phyloP scores from a whole-genome alignment of 2,797 vertebrate species.

The Lutjanus campechanus region DNA sequence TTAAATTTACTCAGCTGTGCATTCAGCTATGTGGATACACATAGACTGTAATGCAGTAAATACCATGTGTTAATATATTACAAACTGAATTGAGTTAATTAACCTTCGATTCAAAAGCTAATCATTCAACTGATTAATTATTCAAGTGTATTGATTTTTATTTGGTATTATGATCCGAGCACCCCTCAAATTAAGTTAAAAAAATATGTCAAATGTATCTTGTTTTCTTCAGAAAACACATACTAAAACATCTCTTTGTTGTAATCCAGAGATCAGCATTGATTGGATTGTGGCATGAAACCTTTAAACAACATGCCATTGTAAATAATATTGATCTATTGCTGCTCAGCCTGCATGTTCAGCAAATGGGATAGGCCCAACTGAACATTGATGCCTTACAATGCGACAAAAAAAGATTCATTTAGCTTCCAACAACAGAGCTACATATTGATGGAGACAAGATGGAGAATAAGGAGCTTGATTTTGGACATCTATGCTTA shows the following conservation, averaged over 20 bases:
- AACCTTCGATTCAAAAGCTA: neutral
- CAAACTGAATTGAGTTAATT: neutral
- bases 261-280: neutral
- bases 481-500: neutral
- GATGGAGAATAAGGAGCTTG: neutral
- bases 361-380: neutral
- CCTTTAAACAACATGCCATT: neutral
- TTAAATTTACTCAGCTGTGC: too few species aligned
- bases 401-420: neutral
- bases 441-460: neutral
- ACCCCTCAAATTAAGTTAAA: neutral
- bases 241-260: too few species aligned
- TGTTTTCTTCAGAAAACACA: too few species aligned
- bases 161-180: neutral
- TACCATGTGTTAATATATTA: neutral
- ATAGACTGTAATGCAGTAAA: neutral
- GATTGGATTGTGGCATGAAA: neutral
- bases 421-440: neutral
- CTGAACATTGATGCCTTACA: neutral
- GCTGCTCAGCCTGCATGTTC: neutral
- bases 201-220: neutral
- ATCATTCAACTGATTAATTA: neutral
- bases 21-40: too few species aligned
- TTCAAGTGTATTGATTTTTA: neutral
- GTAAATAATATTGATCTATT: constrained; percentile 5